Evolutionary conservation across 1,140 invertebrate species (phyloP).

Genomic region (Bathynomus jamesi): DNA sequence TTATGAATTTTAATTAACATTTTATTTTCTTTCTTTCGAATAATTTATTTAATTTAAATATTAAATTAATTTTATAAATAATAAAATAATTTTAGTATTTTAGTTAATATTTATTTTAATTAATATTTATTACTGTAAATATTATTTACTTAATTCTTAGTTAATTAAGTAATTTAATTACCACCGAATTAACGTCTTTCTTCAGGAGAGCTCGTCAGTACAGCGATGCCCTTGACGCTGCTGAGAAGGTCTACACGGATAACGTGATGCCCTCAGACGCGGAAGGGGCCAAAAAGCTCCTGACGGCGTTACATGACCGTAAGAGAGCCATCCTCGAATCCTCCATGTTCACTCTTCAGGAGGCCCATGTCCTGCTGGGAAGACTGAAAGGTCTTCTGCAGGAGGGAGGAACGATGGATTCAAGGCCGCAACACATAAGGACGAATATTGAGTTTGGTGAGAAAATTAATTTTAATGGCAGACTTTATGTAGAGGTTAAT

Average conservation of each 20-base stretch:
- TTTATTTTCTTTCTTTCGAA: no score
- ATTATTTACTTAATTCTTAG: no score
- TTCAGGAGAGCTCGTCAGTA: slow-evolving; percentile 59
- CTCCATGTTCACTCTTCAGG: slow-evolving; percentile 65
- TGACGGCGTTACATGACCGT: slow-evolving; percentile 41
- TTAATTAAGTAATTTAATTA: no score
- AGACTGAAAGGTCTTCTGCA: slow-evolving; percentile 57
- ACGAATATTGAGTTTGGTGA: slow-evolving; percentile 54
- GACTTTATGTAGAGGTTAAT: no score
- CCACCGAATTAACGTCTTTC: no score
- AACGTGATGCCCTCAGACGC: slow-evolving; percentile 58
- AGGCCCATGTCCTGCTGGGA: slow-evolving; percentile 66
- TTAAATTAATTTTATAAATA: no score
- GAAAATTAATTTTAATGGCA: not conserved
- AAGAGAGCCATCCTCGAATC: slow-evolving; percentile 60
- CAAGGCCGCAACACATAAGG: slow-evolving; percentile 61
- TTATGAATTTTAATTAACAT: no score
- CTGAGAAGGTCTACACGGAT: slow-evolving; percentile 58
- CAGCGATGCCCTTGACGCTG: slow-evolving; percentile 56
- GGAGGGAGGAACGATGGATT: slow-evolving; percentile 61
- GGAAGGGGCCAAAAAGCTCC: slow-evolving; percentile 48
- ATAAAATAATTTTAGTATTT: no score
- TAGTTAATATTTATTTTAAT: no score
- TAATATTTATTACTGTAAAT: no score
- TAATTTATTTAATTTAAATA: no score